A percentile compares a stretch with the other conserved stretches of the same genome.
Evolutionary conservation across 1,140 invertebrate species (phyloP).

Genomic region (Lycorma delicatula): DNA sequence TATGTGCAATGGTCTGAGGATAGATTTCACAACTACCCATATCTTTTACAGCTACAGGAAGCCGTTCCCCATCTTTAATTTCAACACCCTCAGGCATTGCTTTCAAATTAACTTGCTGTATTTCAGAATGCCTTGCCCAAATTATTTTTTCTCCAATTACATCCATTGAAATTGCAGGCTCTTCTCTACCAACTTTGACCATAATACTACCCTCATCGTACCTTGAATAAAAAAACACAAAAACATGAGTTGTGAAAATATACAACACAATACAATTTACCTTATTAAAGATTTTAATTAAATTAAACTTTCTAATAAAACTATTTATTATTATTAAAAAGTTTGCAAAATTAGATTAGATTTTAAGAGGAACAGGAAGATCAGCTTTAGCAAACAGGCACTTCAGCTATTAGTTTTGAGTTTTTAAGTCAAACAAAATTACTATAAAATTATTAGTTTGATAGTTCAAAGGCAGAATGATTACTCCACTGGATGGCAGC

Average conservation of each 20-base stretch:
- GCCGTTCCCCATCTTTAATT: conserved; percentile 83
- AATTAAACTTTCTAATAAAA: too few relatives aligned
- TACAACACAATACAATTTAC: not conserved
- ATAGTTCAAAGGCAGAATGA: too few relatives aligned
- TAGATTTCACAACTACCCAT: conserved; percentile 99
- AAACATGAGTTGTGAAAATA: not conserved
- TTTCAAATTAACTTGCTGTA: conserved; percentile 96
- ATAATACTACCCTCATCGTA: conserved; percentile 99
- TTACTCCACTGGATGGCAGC: too few relatives aligned
- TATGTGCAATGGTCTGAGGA: conserved; percentile 96
- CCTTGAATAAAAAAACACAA: conserved; percentile 31
- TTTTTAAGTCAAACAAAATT: too few relatives aligned
- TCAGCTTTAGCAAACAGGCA: too few relatives aligned
- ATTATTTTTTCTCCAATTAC: conserved; percentile 95
- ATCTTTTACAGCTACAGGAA: conserved; percentile 92
- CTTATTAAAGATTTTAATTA: too few relatives aligned
- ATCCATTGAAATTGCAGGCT: conserved; percentile 99
- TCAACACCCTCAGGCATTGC: conserved; percentile 64
- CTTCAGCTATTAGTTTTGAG: too few relatives aligned
- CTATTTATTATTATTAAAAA: too few relatives aligned
- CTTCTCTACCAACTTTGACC: conserved; percentile 94
- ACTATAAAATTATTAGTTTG: too few relatives aligned
- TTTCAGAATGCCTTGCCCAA: conserved; percentile 96
- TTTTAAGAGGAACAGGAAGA: too few relatives aligned
- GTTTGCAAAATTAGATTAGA: too few relatives aligned